These are phyloP conservation scores for Drosophila vallismaia DNA, from an alignment of 2,888 invertebrate genomes.

Conservation along the genomic window DNA sequence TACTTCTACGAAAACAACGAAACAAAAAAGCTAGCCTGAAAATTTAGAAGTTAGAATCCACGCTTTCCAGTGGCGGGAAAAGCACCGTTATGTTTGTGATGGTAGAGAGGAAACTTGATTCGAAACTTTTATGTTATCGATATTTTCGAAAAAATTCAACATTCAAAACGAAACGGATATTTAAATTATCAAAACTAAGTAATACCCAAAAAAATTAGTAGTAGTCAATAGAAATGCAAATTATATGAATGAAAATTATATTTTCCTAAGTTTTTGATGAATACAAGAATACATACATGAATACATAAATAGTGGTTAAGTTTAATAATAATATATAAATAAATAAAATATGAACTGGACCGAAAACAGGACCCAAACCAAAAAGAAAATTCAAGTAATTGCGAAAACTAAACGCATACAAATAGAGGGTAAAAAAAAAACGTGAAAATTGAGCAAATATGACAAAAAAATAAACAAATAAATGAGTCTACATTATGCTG, in stretches of 20 bases:
- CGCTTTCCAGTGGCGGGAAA: constrained; percentile 6
- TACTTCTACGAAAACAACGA: background rate
- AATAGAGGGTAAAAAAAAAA: too few species aligned
- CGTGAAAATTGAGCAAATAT: constrained; percentile 10
- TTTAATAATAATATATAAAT: background rate
- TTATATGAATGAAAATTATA: background rate
- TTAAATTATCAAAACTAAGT: too few species aligned
- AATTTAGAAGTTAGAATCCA: background rate
- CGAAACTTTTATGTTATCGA: background rate
- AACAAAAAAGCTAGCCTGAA: background rate
- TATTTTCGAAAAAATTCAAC: background rate
- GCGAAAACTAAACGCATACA: background rate
- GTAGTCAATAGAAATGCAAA: too few species aligned
- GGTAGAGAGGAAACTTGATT: background rate
- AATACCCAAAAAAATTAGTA: too few species aligned
- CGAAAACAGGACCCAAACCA: background rate
- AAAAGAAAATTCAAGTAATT: background rate
- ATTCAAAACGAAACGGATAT: too few species aligned
- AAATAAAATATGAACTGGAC: background rate
- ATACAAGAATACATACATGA: too few species aligned
- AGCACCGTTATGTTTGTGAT: constrained; percentile 22
- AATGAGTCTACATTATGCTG: background rate
- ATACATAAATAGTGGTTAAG: background rate
- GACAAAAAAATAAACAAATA: constrained; percentile 27
- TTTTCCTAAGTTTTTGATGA: too few species aligned